A percentile compares a stretch with the other conserved stretches of the same genome.
These are phyloP conservation scores for Taurulus bubalis DNA, from an alignment of 2,113 vertebrate species.

Conservation along the genomic window DNA sequence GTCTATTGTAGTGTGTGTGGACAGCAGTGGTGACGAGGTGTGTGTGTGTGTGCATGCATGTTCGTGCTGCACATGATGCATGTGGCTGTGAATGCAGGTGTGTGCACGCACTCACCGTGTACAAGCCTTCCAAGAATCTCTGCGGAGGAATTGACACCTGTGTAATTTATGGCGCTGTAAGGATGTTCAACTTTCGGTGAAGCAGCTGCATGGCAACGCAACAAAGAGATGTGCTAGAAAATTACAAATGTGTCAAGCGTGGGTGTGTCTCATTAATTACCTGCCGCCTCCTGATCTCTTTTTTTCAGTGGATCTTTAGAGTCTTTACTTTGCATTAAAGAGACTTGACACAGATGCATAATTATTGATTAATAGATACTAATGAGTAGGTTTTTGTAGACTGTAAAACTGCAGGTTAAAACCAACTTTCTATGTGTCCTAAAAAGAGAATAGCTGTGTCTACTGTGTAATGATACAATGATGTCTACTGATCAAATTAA, in stretches of 20 bases:
- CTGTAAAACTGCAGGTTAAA: not conserved
- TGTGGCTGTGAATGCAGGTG: conserved; percentile 49
- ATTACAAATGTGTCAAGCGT: conserved; percentile 52
- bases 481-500: not conserved
- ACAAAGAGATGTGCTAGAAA: conserved; percentile 48
- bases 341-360: conserved; percentile 1
- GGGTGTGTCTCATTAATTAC: conserved; percentile 45
- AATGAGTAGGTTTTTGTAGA: not conserved
- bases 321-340: conserved; percentile 29
- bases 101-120: conserved; percentile 34
- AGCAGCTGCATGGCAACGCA: conserved; percentile 71
- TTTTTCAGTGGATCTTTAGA: conserved; percentile 37
- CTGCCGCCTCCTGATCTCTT: conserved; percentile 38
- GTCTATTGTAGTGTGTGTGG: not conserved
- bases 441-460: not conserved
- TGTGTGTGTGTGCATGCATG: not conserved
- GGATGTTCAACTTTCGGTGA: conserved; percentile 52
- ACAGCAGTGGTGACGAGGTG: not conserved
- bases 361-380: not conserved
- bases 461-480: not conserved
- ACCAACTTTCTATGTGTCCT: not conserved
- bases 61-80: conserved; percentile 7
- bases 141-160: conserved; percentile 42
- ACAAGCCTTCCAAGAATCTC: conserved; percentile 55
- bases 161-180: conserved; percentile 66